phyloP scores from a whole-genome alignment of 2,888 invertebrate genomes.

The Lutraria lutraria region DNA sequence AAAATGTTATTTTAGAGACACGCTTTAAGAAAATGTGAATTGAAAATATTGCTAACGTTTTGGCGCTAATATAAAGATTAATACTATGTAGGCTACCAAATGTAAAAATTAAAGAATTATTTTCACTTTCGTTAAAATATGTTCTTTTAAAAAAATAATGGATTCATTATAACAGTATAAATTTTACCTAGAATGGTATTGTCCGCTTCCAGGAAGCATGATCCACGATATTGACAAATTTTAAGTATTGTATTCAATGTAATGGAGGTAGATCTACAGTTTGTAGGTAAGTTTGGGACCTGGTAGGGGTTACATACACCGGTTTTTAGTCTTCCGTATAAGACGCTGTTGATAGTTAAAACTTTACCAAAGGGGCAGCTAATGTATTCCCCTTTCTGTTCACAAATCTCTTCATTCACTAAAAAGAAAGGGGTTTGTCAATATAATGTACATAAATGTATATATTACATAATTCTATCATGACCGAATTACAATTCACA shows the following conservation, averaged over 20 bases:
- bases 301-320: slow-evolving; percentile 68
- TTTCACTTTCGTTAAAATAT: no score
- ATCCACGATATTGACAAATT: slow-evolving; percentile 51
- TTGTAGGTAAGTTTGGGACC: slow-evolving; percentile 60
- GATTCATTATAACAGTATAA: background rate
- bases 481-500: no score
- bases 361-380: slow-evolving; percentile 57
- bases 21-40: no score
- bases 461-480: no score
- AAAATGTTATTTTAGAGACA: no score
- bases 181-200: slow-evolving; percentile 63
- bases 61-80: no score
- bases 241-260: slow-evolving; percentile 47
- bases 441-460: no score
- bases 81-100: no score
- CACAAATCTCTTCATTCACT: slow-evolving; percentile 59
- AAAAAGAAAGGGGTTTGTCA: background rate
- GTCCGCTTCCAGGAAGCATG: slow-evolving; percentile 64
- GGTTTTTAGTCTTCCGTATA: slow-evolving; percentile 59
- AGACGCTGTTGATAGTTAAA: slow-evolving; percentile 48
- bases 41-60: no score
- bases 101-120: no score
- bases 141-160: no score
- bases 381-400: slow-evolving; percentile 63
- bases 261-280: slow-evolving; percentile 57